These are phyloP conservation scores for Pongo pygmaeus DNA, from an alignment of 2,113 vertebrate species.

Conservation along the genomic window DNA sequence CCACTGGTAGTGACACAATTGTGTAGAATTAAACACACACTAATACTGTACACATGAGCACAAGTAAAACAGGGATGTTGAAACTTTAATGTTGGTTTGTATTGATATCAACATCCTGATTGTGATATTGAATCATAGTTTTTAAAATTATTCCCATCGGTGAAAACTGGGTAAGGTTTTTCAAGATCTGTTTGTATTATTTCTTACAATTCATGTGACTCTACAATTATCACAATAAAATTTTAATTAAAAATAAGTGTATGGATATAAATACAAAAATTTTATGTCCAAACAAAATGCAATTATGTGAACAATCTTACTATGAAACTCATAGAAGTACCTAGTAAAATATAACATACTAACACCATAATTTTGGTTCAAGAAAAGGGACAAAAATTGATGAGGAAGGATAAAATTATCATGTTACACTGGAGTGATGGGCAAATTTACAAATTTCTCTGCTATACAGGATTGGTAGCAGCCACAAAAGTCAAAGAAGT, in stretches of 20 bases:
- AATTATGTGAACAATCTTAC: background rate
- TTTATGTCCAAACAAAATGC: background rate
- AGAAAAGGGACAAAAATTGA: background rate
- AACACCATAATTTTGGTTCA: background rate
- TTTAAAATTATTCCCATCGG: background rate
- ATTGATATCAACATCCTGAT: background rate
- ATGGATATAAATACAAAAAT: background rate
- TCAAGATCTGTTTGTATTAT: background rate
- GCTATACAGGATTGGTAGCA: background rate
- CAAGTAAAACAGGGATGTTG: background rate
- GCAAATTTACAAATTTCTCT: background rate
- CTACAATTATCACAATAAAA: background rate
- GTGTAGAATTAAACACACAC: background rate
- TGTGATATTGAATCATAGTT: background rate
- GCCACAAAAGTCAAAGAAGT: background rate
- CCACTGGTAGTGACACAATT: background rate
- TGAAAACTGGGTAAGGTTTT: background rate
- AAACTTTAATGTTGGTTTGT: background rate
- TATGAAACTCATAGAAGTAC: background rate
- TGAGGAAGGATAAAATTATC: background rate
- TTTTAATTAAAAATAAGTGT: background rate
- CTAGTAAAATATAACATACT: background rate
- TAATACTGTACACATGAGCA: background rate
- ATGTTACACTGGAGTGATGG: background rate
- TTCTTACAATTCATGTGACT: background rate